phyloP scores from a whole-genome alignment of 2,888 invertebrate genomes.

The Unio delphinus region DNA sequence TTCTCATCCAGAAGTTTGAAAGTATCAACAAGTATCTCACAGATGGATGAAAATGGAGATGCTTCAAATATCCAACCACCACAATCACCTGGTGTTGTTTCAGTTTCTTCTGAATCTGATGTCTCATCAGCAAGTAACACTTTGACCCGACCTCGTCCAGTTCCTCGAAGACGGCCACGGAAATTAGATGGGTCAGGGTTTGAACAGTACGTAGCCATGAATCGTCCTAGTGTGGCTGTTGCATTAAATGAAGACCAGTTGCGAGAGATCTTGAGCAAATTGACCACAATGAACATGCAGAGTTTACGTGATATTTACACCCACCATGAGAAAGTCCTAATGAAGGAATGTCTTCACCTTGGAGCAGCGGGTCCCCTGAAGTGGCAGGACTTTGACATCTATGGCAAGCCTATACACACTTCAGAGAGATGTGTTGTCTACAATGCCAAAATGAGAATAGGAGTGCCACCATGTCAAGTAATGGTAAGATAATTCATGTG shows the following conservation, averaged over 20 bases:
- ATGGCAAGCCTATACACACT: constrained; percentile 58
- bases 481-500: constrained; percentile 45
- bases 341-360: constrained; percentile 44
- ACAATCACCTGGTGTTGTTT: constrained; percentile 35
- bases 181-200: constrained; percentile 44
- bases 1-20: background rate
- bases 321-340: constrained; percentile 55
- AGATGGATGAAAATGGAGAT: constrained; percentile 14
- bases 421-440: constrained; percentile 61
- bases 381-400: constrained; percentile 61
- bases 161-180: constrained; percentile 52
- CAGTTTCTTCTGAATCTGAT: constrained; percentile 45
- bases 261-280: constrained; percentile 49
- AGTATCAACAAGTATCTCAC: constrained; percentile 3
- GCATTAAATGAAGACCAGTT: constrained; percentile 54
- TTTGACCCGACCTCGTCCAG: constrained; percentile 54
- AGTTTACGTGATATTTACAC: constrained; percentile 58
- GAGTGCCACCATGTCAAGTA: constrained; percentile 53
- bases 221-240: constrained; percentile 54
- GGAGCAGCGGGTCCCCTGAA: constrained; percentile 49
- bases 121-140: constrained; percentile 48
- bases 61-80: constrained; percentile 20
- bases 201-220: constrained; percentile 66
- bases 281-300: constrained; percentile 56
- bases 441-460: constrained; percentile 53